Base-by-base conservation (phyloP, 2,113 vertebrate species). In the Cardinalis cardinalis region DNA sequence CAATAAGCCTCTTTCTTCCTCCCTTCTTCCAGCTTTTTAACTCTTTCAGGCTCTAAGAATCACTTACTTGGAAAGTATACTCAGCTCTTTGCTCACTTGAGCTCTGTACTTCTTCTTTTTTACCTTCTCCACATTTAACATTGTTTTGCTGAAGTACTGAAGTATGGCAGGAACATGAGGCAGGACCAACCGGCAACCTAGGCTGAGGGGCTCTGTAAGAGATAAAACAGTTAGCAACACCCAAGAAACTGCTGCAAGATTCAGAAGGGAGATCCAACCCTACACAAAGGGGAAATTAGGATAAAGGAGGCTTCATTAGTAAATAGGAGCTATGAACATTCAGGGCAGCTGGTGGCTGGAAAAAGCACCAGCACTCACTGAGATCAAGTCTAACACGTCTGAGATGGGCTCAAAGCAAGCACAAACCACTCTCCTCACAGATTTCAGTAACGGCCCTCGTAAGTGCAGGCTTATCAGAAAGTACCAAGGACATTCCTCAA, bases 41-140 rank as follows among this genome's bases (percentile, higher is more conserved):
- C 4, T 41, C 14, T 73, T 95, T 52, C 16, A 46, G 84, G 43
- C 20, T 56, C 26, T 58, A 25, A 73, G 21, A 66, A 55, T 34
- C 38, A 97, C 99, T 97, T 97, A 99, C 99, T 98, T 99, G 77
- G 99, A 99, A 77, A 99, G 98, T 93, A 99, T 99, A 96, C 98
- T 99, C 87, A 99, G 99, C 84, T 99, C 99, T 92, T 98, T 99
- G 94, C 98, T 98, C 93, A 99, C 98, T 96, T 99, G 98, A 13
- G 81, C 93, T 66, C 97, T 97, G 49, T 98, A 98, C 86, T 98
- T 99, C 89, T 99, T 99, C 97, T 98, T 99, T 93, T 97, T 98
- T 69, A 99, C 96, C 82, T 98, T 97, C 65, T 98, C 98, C 5
- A 96, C 80, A 92, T 97, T 98, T 77, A 98, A 93, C 56, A 99